Percentiles rank a stretch among this genome's conserved stretches.
Conservation (phyloP, 2,113 vertebrate species). For the Hypanus sabinus region DNA sequence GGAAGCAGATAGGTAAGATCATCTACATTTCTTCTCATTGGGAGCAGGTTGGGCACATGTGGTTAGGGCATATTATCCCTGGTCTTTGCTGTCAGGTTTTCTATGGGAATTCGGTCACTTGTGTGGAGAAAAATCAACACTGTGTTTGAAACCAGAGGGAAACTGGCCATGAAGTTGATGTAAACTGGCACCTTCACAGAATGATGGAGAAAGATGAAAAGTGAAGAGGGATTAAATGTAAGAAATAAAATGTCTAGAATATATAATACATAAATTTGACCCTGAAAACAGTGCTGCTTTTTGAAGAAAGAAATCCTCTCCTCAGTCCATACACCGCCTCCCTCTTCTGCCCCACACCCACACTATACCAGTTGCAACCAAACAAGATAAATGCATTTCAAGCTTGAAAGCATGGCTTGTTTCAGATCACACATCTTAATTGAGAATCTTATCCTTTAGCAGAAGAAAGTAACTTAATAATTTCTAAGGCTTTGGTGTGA, state of each 20-base stretch:
- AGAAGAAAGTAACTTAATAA: background rate
- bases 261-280: too few species aligned
- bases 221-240: background rate
- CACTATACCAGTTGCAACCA: too few species aligned
- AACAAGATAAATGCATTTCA: background rate
- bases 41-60: background rate
- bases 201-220: background rate
- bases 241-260: background rate
- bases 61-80: background rate
- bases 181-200: background rate
- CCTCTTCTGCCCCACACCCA: too few species aligned
- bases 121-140: background rate
- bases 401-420: too few species aligned
- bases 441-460: background rate
- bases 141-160: background rate
- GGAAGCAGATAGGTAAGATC: background rate
- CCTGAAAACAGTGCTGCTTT: background rate
- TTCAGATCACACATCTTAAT: background rate
- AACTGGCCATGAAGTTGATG: background rate
- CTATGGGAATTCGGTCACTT: background rate
- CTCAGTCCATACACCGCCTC: background rate
- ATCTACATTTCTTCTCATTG: background rate
- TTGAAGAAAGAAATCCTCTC: background rate
- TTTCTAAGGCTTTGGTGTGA: background rate
- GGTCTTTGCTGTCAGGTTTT: background rate